Conservation (phyloP, 2,888 invertebrate genomes). For the Trissoscelio sp. region DNA sequence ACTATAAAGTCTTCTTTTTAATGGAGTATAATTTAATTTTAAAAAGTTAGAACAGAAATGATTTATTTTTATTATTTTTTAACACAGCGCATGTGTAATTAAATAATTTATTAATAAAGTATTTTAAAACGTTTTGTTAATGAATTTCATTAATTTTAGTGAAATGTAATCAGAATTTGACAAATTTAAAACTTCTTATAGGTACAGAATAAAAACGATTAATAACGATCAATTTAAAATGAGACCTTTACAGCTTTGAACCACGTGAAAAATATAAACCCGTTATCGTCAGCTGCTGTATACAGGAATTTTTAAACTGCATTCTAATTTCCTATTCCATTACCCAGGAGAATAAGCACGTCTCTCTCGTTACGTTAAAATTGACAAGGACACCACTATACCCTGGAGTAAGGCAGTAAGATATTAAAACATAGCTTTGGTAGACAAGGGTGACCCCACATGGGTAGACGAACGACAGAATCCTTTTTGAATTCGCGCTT, state of each 20-base stretch:
- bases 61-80: too few relatives aligned
- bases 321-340: slow-evolving; percentile 60
- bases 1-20: too few relatives aligned
- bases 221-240: background rate
- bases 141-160: too few relatives aligned
- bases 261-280: slow-evolving; percentile 14
- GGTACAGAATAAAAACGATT: too few relatives aligned
- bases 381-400: slow-evolving; percentile 38
- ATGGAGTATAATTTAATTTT: too few relatives aligned
- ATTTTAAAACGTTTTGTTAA: too few relatives aligned
- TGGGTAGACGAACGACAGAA: background rate
- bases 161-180: too few relatives aligned
- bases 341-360: slow-evolving; percentile 32
- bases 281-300: slow-evolving; percentile 21
- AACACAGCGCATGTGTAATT: too few relatives aligned
- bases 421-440: slow-evolving; percentile 48
- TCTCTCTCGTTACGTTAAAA: slow-evolving; percentile 29
- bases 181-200: too few relatives aligned
- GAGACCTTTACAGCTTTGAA: background rate
- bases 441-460: slow-evolving; percentile 33
- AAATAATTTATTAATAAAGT: too few relatives aligned
- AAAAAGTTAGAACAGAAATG: too few relatives aligned
- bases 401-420: slow-evolving; percentile 47
- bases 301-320: slow-evolving; percentile 48
- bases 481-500: slow-evolving; percentile 16